Evolutionary conservation across 23 tunicate species (phyloP), one percentile per base, ranked within the genome.

Genomic region (Trididemnum nubilum): DNA sequence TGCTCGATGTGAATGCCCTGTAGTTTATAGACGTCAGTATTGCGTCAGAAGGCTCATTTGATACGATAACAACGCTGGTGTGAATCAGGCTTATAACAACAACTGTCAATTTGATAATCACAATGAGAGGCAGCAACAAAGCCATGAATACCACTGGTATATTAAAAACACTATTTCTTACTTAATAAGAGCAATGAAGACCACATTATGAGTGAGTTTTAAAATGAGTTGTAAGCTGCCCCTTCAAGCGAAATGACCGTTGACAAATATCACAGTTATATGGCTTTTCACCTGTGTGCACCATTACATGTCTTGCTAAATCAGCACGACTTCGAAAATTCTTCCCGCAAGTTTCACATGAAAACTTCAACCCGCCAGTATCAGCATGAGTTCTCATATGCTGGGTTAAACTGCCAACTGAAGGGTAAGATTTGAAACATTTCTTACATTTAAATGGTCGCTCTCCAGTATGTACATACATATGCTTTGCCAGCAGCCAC

Each of bases 341-440:
- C n/a, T 61, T 61, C n/a, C n/a, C 5, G 67, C 67, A 61, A 15
- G n/a, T n/a, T 12, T 22, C 4, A 61, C 67, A 61, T 12, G 26
- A 5, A 61, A 61, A 61, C n/a, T 12, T 12, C 26, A 21, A 22
- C 29, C 29, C 67, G n/a, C 28, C 26, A 12, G 26, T 12, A 24
- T 12, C 26, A 15, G 12, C 54, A 61, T 61, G 67, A 21, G 67
- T 61, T 61, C 67, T 61, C 67, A 61, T 61, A n/a, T 61, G 67
- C 26, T 61, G 67, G 5, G 26, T 61, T 26, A 61, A 61, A n/a
- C 67, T 61, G n/a, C 67, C 67, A 61, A 21, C 3, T 12, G 25
- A 3, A 21, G 67, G 67, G n/a, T 61, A 61, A 12, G 67, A 61
- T 26, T 61, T 61, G 22, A 4, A 21, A 24, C 67, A 61, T 4